A percentile compares a stretch with the other conserved stretches of the same genome.
Conservation (phyloP, 2,113 vertebrate genomes). For the Dromiciops gliroides region DNA sequence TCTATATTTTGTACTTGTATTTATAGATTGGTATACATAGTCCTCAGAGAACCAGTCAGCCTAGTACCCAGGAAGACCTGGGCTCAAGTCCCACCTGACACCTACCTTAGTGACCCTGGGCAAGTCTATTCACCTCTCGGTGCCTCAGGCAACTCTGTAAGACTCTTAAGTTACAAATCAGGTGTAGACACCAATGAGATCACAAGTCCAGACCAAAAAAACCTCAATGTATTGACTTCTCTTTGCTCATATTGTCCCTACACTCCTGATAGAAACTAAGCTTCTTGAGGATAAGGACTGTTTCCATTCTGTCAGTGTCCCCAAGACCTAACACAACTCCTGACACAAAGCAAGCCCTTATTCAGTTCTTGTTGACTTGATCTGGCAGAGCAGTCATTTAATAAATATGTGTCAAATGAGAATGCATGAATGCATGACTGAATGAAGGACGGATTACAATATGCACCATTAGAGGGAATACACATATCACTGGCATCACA, state of each 20-base stretch:
- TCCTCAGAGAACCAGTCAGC: background rate
- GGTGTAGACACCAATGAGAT: background rate
- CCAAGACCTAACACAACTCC: background rate
- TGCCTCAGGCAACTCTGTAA: background rate
- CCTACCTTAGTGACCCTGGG: background rate
- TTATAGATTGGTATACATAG: background rate
- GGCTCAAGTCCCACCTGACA: background rate
- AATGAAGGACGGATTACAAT: background rate
- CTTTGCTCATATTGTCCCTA: background rate
- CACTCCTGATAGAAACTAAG: background rate
- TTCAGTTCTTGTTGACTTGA: background rate
- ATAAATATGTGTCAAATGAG: background rate
- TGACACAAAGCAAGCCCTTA: background rate
- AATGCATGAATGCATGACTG: background rate
- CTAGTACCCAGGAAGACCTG: background rate
- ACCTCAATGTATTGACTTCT: background rate
- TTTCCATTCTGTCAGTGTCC: background rate
- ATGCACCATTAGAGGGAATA: background rate
- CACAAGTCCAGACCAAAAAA: background rate
- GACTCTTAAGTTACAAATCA: background rate
- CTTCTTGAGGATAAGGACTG: background rate
- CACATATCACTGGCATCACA: background rate
- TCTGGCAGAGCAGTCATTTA: background rate
- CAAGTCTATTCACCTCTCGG: background rate
- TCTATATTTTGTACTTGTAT: background rate